Conservation (phyloP, 2,797 vertebrate species). For the Pteropus rufus region DNA sequence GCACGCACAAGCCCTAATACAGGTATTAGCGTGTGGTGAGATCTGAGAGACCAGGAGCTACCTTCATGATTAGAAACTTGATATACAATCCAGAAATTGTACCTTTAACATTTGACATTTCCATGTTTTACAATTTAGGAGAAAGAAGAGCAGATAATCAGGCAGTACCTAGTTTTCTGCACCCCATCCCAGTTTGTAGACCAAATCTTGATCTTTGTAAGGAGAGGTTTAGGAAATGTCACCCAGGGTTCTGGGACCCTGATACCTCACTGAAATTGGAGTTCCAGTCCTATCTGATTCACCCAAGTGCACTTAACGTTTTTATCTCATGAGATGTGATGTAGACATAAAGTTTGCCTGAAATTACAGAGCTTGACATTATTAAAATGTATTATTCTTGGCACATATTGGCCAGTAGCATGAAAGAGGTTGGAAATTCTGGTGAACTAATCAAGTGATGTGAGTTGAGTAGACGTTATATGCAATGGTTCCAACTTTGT, state of each 20-base stretch:
- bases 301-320: background rate
- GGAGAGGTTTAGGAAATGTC: background rate
- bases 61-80: background rate
- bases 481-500: constrained; percentile 20
- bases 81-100: background rate
- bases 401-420: background rate
- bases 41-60: background rate
- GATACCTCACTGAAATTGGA: background rate
- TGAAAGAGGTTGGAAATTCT: background rate
- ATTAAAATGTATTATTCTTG: background rate
- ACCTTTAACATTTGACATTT: background rate
- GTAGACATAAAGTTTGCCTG: background rate
- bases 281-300: background rate
- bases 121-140: background rate
- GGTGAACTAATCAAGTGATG: background rate
- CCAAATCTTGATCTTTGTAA: background rate
- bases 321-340: background rate
- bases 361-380: background rate
- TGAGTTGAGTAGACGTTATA: constrained; percentile 3
- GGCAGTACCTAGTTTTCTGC: background rate
- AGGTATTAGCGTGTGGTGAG: background rate
- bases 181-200: background rate
- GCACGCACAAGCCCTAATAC: too few relatives aligned
- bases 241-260: background rate
- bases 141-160: background rate